Evolutionary conservation across 2,797 vertebrate species (phyloP).

Genomic region (Paedocypris micromegethes): DNA sequence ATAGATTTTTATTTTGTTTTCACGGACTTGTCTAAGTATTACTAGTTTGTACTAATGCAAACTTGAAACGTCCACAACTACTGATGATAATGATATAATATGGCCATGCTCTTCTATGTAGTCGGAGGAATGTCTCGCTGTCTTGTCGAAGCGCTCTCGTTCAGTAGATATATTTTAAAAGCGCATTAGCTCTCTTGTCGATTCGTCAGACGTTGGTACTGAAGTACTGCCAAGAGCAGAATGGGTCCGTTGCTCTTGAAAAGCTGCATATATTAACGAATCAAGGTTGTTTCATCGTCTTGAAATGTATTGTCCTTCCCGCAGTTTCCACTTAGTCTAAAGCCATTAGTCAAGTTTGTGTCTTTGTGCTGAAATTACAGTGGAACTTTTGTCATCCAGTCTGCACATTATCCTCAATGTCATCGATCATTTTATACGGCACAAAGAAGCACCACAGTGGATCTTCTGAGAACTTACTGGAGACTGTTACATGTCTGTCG

Average conservation of each 20-base stretch:
- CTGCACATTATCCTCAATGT: constrained; percentile 8
- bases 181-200: constrained; percentile 2
- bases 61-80: no score
- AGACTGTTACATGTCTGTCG: not conserved
- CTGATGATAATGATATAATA: no score
- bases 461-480: not conserved
- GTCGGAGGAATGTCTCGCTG: no score
- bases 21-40: no score
- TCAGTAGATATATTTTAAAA: constrained; percentile 27
- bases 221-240: not conserved
- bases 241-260: constrained; percentile 2
- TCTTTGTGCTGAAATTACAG: no score
- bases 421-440: constrained; percentile 1
- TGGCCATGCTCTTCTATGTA: no score
- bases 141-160: constrained; percentile 4
- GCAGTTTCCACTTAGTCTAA: constrained; percentile 42
- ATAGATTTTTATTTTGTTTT: no score
- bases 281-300: constrained; percentile 1
- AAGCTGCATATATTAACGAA: constrained; percentile 3
- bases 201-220: constrained; percentile 17
- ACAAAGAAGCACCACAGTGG: not conserved
- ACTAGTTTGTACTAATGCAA: no score
- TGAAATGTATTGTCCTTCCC: constrained; percentile 28
- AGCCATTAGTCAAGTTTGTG: constrained; percentile 8
- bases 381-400: constrained; percentile 19